phyloP scores from a whole-genome alignment of 2,888 invertebrate genomes.

The Andrena trimmerana region DNA sequence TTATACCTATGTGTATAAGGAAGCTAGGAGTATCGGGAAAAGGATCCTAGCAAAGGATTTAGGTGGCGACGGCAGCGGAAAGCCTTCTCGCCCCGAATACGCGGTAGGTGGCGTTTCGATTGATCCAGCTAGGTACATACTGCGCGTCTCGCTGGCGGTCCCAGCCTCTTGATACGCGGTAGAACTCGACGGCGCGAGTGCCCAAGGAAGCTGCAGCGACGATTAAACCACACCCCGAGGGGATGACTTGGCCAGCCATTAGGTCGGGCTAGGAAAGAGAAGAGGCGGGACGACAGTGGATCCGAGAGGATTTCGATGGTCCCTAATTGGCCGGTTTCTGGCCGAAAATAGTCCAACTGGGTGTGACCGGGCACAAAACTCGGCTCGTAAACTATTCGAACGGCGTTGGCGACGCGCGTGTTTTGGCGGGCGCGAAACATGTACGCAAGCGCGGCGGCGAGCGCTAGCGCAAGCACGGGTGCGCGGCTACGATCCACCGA shows the following conservation, averaged over 20 bases:
- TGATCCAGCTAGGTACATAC: no score
- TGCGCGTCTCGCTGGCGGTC: no score
- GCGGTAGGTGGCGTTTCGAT: no score
- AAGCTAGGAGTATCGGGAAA: no score
- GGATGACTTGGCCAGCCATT: slow-evolving; percentile 68
- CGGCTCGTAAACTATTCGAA: slow-evolving; percentile 74
- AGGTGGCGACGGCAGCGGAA: no score
- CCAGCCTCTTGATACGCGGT: no score
- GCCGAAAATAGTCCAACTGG: slow-evolving; percentile 82
- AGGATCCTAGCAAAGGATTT: no score
- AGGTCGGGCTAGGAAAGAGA: slow-evolving; percentile 70
- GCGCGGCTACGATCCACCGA: not conserved
- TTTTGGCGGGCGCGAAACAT: slow-evolving; percentile 20
- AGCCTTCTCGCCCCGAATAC: no score
- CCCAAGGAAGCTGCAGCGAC: no score
- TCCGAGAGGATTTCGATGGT: slow-evolving; percentile 74
- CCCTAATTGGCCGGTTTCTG: slow-evolving; percentile 78
- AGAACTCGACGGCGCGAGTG: no score
- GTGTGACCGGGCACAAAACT: slow-evolving; percentile 77
- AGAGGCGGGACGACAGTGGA: slow-evolving; percentile 76
- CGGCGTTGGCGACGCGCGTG: slow-evolving; percentile 36
- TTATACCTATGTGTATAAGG: no score
- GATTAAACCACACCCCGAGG: slow-evolving; percentile 78
- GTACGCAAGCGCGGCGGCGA: not conserved
- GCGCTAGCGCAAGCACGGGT: slow-evolving; percentile 3